Evolutionary conservation across 2,797 vertebrate species (phyloP).

Genomic region (Dallia pectoralis): DNA sequence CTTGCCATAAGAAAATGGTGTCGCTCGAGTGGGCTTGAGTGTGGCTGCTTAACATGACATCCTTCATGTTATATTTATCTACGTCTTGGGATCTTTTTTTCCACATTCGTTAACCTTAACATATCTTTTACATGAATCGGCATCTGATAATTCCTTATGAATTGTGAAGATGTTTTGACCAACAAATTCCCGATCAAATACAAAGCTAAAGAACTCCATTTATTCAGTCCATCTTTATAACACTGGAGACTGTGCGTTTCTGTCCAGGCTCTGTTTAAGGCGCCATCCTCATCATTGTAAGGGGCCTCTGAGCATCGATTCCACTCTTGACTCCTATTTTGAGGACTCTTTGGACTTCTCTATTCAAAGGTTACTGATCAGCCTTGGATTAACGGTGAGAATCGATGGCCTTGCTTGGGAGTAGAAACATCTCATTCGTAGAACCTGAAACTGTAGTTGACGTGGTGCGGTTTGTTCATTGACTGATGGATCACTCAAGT

Average conservation of each 20-base stretch:
- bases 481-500: slow-evolving; percentile 36
- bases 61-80: slow-evolving; percentile 15
- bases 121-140: slow-evolving; percentile 59
- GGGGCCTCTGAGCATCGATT: slow-evolving; percentile 55
- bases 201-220: slow-evolving; percentile 53
- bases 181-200: slow-evolving; percentile 62
- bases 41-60: slow-evolving; percentile 50
- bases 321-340: slow-evolving; percentile 46
- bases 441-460: slow-evolving; percentile 30
- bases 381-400: slow-evolving; percentile 43
- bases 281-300: slow-evolving; percentile 64
- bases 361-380: slow-evolving; percentile 61
- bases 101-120: slow-evolving; percentile 60
- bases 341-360: slow-evolving; percentile 61
- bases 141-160: slow-evolving; percentile 58
- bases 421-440: slow-evolving; percentile 48
- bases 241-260: slow-evolving; percentile 49
- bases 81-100: slow-evolving; percentile 43
- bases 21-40: slow-evolving; percentile 38
- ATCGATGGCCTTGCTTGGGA: slow-evolving; percentile 52
- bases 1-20: background rate
- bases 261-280: slow-evolving; percentile 49
- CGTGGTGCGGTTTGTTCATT: slow-evolving; percentile 32
- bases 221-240: slow-evolving; percentile 49
- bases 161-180: slow-evolving; percentile 68